Conservation (phyloP, 2,888 invertebrate species). For the Odontocolon sp. region DNA sequence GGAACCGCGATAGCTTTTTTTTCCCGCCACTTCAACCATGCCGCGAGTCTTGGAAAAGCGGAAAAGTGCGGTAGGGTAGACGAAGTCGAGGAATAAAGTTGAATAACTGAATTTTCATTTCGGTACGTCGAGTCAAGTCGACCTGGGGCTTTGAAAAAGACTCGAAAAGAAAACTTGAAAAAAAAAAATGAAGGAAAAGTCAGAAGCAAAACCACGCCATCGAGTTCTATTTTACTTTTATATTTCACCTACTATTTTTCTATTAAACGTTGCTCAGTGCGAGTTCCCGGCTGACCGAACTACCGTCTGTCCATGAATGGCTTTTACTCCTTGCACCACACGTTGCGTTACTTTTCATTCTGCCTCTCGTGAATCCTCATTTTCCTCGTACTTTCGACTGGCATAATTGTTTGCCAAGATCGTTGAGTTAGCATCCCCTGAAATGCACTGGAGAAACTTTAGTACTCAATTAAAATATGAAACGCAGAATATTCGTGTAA, state of each 20-base stretch:
- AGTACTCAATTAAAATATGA: slow-evolving; percentile 28
- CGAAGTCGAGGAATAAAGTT: slow-evolving; percentile 40
- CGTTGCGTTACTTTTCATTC: background rate
- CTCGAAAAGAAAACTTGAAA: background rate
- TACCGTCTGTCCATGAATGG: background rate
- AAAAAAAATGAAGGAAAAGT: background rate
- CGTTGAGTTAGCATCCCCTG: slow-evolving; percentile 5
- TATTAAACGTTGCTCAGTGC: background rate
- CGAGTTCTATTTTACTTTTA: background rate
- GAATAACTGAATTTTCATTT: slow-evolving; percentile 58
- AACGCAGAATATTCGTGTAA: slow-evolving; percentile 13
- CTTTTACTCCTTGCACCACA: background rate
- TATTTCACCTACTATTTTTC: background rate
- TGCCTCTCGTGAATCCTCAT: too few species aligned
- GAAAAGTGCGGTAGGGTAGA: slow-evolving; percentile 4
- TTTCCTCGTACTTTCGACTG: too few species aligned
- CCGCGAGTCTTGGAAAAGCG: slow-evolving; percentile 8
- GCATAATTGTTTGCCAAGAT: slow-evolving; percentile 27
- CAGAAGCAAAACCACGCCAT: background rate
- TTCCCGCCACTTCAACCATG: slow-evolving; percentile 18
- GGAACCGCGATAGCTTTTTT: slow-evolving; percentile 16
- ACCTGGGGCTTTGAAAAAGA: background rate
- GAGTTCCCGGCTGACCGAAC: background rate
- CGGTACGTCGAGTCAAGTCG: slow-evolving; percentile 25
- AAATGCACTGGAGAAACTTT: slow-evolving; percentile 15